Evolutionary conservation across 2,113 vertebrate genomes (phyloP).

Genomic region (Phyllopteryx taeniolatus): DNA sequence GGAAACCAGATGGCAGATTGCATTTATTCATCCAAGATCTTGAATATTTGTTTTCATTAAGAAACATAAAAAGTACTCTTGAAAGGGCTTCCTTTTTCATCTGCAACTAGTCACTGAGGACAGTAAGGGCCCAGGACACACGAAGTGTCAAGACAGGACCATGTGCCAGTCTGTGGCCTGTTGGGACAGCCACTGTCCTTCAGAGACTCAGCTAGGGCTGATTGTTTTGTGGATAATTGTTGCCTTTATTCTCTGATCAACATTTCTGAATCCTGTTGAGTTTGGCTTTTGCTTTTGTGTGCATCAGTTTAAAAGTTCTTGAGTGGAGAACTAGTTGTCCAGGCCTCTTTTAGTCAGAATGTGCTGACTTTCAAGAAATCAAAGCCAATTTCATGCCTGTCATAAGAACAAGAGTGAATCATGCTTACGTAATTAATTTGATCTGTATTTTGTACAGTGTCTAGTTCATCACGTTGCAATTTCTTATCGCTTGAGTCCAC

Average conservation of each 20-base stretch:
- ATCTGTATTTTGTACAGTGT: constrained; percentile 54
- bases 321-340: constrained; percentile 19
- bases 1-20: too few relatives aligned
- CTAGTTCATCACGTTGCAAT: constrained; percentile 48
- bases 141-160: neutral
- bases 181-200: neutral
- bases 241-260: constrained; percentile 31
- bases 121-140: neutral
- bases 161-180: too few relatives aligned
- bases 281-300: constrained; percentile 18
- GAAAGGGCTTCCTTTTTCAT: neutral
- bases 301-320: constrained; percentile 28
- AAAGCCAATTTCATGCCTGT: constrained; percentile 67
- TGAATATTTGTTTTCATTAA: neutral
- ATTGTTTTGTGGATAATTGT: constrained; percentile 2
- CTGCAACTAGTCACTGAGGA: neutral
- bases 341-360: constrained; percentile 38
- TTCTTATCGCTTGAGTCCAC: constrained; percentile 19
- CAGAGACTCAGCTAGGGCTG: neutral
- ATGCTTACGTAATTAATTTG: constrained; percentile 65
- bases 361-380: constrained; percentile 57
- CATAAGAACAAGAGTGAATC: constrained; percentile 58
- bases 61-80: neutral
- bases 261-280: constrained; percentile 17
- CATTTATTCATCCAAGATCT: neutral